phyloP scores from a whole-genome alignment of 2,888 invertebrate species.

The Diadromus collaris region DNA sequence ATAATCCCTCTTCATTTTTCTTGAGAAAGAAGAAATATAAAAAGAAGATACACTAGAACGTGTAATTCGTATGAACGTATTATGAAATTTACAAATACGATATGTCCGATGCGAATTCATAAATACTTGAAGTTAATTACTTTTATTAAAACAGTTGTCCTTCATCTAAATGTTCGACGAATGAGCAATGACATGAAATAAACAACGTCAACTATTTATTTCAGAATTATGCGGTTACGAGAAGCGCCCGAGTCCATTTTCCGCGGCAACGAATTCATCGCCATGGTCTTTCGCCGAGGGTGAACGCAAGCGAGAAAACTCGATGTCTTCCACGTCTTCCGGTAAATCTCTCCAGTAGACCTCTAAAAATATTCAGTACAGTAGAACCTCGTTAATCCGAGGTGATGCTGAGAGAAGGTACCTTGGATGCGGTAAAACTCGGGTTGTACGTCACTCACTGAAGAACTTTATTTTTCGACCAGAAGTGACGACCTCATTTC shows the following conservation, averaged over 20 bases:
- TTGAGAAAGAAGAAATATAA: neutral
- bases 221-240: constrained; percentile 50
- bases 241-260: neutral
- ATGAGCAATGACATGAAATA: neutral
- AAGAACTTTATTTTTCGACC: no score
- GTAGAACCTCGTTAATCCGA: no score
- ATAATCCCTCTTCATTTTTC: neutral
- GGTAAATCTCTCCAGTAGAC: constrained; percentile 19
- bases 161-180: neutral
- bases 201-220: constrained; percentile 4
- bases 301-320: constrained; percentile 26
- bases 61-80: neutral
- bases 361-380: neutral
- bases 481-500: no score
- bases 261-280: neutral
- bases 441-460: no score
- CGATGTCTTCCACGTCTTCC: constrained; percentile 51
- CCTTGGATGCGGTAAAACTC: no score
- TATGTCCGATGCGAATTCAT: no score
- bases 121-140: no score
- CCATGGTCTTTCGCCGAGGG: neutral
- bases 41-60: neutral
- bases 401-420: no score
- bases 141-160: neutral
- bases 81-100: neutral